phyloP scores from a whole-genome alignment of 2,888 invertebrate genomes.

The Gryllus longicercus region DNA sequence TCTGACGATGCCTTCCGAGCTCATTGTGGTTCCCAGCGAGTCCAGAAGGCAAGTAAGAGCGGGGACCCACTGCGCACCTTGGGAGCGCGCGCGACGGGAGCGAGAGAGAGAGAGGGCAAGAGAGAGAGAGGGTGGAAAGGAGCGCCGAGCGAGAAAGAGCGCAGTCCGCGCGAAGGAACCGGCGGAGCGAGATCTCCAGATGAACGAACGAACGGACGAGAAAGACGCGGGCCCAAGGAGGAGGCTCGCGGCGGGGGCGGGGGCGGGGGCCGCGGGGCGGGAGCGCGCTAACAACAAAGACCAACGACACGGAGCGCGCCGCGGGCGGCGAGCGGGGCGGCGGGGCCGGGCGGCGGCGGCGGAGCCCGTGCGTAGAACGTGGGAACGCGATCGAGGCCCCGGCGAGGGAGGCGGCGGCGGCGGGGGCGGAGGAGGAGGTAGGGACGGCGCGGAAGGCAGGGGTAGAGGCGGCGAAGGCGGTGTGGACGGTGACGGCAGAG shows the following conservation, averaged over 20 bases:
- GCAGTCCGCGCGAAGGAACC: neutral
- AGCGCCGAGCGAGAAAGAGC: neutral
- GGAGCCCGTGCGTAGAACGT: neutral
- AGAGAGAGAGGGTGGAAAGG: neutral
- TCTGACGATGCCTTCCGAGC: too few relatives aligned
- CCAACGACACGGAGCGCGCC: neutral
- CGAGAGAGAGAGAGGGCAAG: neutral
- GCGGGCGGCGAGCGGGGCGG: neutral
- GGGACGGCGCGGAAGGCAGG: too few relatives aligned
- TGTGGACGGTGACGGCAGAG: too few relatives aligned
- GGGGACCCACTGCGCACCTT: neutral
- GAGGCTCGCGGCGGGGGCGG: neutral
- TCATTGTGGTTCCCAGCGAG: too few relatives aligned
- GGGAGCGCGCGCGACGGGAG: neutral
- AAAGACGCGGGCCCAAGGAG: neutral
- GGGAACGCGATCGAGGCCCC: neutral
- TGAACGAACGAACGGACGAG: neutral
- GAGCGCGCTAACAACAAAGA: conserved; percentile 10
- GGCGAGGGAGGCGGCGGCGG: neutral
- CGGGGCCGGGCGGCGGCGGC: neutral
- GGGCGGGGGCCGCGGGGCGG: neutral
- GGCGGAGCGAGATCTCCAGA: neutral
- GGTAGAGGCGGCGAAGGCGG: too few relatives aligned
- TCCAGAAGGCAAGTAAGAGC: too few relatives aligned
- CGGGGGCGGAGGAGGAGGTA: neutral